Percentiles rank a stretch among this genome's conserved stretches.
phyloP scores from a whole-genome alignment of 2,113 vertebrate species.

The Toxostoma redivivum region DNA sequence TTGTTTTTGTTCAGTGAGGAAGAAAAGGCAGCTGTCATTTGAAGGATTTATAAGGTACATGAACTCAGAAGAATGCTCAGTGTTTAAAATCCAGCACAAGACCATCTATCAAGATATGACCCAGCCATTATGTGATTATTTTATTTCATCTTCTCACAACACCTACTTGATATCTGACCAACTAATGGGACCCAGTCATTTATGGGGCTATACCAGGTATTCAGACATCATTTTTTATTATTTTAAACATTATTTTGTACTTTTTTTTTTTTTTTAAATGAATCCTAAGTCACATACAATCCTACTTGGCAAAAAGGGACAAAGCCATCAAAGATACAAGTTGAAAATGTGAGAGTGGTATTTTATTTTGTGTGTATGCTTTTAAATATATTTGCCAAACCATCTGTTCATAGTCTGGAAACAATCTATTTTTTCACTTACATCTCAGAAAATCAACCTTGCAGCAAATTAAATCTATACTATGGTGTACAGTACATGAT shows the following conservation, averaged over 20 bases:
- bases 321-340: not conserved
- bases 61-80: conserved; percentile 74
- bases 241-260: not conserved
- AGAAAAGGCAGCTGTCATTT: conserved; percentile 73
- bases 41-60: conserved; percentile 84
- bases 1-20: conserved; percentile 69
- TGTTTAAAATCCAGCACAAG: conserved; percentile 71
- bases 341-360: not conserved
- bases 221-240: not conserved
- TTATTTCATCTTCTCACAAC: conserved; percentile 88
- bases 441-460: not conserved
- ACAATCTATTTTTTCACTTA: not conserved
- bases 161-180: conserved; percentile 85
- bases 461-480: not conserved
- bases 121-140: conserved; percentile 80
- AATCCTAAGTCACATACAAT: not conserved
- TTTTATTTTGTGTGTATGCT: not conserved
- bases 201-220: conserved; percentile 78
- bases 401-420: not conserved
- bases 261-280: not conserved
- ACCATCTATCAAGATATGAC: conserved; percentile 83
- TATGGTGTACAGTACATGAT: not conserved
- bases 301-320: not conserved
- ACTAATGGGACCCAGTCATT: conserved; percentile 71
- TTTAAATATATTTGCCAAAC: conserved; percentile 7